phyloP scores from a whole-genome alignment of 2,888 invertebrate species.

The Imbricaverruca yamaguchii region DNA sequence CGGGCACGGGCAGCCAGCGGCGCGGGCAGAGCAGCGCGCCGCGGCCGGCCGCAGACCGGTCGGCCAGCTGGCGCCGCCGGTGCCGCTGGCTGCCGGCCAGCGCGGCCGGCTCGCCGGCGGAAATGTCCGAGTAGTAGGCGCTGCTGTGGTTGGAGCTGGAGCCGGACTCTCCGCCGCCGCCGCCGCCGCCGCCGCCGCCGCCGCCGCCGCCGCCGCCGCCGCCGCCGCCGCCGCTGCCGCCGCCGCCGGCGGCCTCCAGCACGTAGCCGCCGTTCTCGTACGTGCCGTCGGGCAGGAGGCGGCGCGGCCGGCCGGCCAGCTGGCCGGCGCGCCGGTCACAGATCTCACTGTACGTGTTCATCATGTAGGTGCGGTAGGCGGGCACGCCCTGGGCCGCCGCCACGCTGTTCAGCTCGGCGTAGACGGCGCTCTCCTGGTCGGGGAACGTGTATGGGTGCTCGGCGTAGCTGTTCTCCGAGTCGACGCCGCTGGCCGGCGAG shows the following conservation, averaged over 20 bases:
- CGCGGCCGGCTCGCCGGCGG: conserved; percentile 25
- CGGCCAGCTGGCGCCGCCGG: background rate
- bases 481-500: conserved; percentile 29
- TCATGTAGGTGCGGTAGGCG: conserved; percentile 28
- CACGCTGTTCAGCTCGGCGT: conserved; percentile 33
- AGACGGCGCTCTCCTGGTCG: conserved; percentile 32
- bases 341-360: conserved; percentile 34
- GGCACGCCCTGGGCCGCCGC: conserved; percentile 26
- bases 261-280: conserved; percentile 34
- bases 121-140: conserved; percentile 34
- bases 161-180: conserved; percentile 21
- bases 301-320: conserved; percentile 14
- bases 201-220: conserved; percentile 24
- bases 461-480: conserved; percentile 34
- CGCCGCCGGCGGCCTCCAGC: conserved; percentile 29
- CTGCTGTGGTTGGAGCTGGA: conserved; percentile 32
- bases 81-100: background rate
- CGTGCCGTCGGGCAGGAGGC: conserved; percentile 27
- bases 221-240: background rate
- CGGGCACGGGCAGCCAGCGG: background rate
- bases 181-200: conserved; percentile 12
- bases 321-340: conserved; percentile 27
- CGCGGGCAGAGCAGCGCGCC: background rate
- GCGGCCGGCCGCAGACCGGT: background rate
- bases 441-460: conserved; percentile 34